phyloP scores from a whole-genome alignment of 2,797 vertebrate species.

The Tapera naevia region DNA sequence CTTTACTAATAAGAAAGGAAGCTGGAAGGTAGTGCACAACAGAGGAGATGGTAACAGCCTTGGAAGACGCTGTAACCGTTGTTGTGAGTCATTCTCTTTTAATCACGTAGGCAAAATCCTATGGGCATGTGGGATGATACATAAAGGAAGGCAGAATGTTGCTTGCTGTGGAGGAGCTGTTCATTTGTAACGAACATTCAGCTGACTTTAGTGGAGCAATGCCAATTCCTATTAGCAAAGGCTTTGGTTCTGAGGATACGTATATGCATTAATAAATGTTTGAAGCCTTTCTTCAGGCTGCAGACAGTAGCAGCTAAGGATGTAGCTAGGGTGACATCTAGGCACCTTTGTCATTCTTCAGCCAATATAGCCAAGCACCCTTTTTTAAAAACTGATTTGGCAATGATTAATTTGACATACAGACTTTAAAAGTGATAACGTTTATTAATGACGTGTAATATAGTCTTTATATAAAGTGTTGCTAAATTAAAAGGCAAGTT shows the following conservation, averaged over 20 bases:
- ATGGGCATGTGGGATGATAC: slow-evolving; percentile 38
- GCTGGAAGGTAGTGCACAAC: neutral
- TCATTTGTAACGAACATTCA: slow-evolving; percentile 49
- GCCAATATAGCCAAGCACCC: neutral
- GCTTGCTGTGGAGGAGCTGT: slow-evolving; percentile 39
- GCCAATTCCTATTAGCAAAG: slow-evolving; percentile 25
- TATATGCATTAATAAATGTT: neutral
- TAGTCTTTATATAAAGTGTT: neutral
- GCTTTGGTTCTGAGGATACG: neutral
- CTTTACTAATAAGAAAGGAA: neutral
- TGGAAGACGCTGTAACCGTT: neutral
- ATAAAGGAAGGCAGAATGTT: slow-evolving; percentile 46
- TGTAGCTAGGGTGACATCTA: neutral
- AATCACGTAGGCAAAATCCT: slow-evolving; percentile 26
- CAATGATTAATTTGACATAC: neutral
- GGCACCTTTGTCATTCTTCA: neutral
- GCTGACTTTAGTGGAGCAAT: slow-evolving; percentile 14
- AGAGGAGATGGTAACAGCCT: neutral
- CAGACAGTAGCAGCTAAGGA: neutral
- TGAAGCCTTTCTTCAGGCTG: neutral
- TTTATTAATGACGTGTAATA: neutral
- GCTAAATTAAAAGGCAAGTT: neutral
- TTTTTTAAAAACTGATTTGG: neutral
- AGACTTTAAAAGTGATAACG: neutral
- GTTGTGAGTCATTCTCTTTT: slow-evolving; percentile 37